These are phyloP conservation scores for Helleia helle DNA, from an alignment of 2,888 invertebrate species.

Conservation along the genomic window DNA sequence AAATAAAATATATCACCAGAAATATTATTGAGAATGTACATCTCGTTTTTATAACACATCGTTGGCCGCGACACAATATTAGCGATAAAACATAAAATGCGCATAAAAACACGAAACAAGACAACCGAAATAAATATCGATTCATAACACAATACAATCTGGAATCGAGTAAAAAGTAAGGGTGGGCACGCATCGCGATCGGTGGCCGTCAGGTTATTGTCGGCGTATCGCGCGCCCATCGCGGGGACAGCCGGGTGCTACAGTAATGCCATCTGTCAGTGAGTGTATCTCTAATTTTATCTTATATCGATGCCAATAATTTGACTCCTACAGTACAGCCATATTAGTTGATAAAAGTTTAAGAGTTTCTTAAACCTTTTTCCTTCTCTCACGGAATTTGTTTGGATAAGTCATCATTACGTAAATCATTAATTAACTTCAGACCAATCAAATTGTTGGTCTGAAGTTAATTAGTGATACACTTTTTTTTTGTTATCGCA, in stretches of 20 bases:
- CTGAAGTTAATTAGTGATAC: too few relatives aligned
- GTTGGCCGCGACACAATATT: conserved; percentile 30
- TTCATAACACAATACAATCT: conserved; percentile 70
- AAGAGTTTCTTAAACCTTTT: too few relatives aligned
- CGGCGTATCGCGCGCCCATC: conserved; percentile 48
- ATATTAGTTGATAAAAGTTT: too few relatives aligned
- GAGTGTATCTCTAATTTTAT: conserved; percentile 14
- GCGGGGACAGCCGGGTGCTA: conserved; percentile 33
- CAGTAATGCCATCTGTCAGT: conserved; percentile 38
- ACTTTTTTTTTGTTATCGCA: too few relatives aligned
- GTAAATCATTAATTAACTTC: too few relatives aligned
- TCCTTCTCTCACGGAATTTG: too few relatives aligned
- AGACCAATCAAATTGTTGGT: too few relatives aligned
- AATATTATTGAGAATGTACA: too few relatives aligned
- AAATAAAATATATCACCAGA: too few relatives aligned
- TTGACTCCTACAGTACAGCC: too few relatives aligned
- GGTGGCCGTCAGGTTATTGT: conserved; percentile 51
- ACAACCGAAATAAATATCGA: conserved; percentile 63
- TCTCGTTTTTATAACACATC: conserved; percentile 1
- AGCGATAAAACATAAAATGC: conserved; percentile 37
- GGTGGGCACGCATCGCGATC: conserved; percentile 51
- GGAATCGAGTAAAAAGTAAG: conserved; percentile 57
- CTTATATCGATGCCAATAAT: neutral
- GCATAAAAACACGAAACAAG: conserved; percentile 45
- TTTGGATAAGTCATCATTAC: too few relatives aligned